A percentile compares a stretch with the other conserved stretches of the same genome.
phyloP scores from a whole-genome alignment of 2,888 invertebrate species.

The Conops quadrifasciatus region DNA sequence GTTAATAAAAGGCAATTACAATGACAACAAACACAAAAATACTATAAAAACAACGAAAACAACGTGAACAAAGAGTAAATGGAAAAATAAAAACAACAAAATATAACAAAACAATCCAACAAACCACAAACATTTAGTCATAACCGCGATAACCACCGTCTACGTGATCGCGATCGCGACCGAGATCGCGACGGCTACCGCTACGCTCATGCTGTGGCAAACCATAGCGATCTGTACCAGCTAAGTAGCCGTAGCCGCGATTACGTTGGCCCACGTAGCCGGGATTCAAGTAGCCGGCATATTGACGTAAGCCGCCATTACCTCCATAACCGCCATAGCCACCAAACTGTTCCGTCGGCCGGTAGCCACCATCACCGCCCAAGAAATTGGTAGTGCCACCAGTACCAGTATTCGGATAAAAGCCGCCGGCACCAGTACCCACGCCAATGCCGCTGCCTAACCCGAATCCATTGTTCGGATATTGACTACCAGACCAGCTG shows the following conservation, averaged over 20 bases:
- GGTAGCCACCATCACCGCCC: conserved; percentile 37
- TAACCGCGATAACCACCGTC: conserved; percentile 50
- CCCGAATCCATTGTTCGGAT: conserved; percentile 39
- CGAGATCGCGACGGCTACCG: conserved; percentile 38
- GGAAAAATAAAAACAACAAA: conserved; percentile 16
- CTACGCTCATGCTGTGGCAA: conserved; percentile 48
- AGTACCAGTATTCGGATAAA: conserved; percentile 27
- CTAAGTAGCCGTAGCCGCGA: conserved; percentile 70
- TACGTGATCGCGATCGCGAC: conserved; percentile 42
- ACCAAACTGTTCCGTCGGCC: conserved; percentile 8
- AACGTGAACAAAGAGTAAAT: conserved; percentile 24
- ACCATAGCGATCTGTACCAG: conserved; percentile 59
- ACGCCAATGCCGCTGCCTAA: not conserved
- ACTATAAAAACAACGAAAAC: conserved; percentile 30
- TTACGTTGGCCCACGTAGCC: conserved; percentile 68
- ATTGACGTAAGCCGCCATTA: conserved; percentile 70
- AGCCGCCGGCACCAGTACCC: conserved; percentile 10
- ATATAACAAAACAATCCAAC: conserved; percentile 2
- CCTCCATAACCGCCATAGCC: conserved; percentile 67
- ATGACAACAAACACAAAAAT: conserved; percentile 27
- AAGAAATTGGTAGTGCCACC: conserved; percentile 33
- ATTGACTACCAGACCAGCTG: conserved; percentile 36
- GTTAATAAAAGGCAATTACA: conserved; percentile 29
- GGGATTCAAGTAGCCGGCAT: conserved; percentile 70
- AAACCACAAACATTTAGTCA: conserved; percentile 45